Conservation (phyloP, 2,888 invertebrate species). For the Agrotis puta region DNA sequence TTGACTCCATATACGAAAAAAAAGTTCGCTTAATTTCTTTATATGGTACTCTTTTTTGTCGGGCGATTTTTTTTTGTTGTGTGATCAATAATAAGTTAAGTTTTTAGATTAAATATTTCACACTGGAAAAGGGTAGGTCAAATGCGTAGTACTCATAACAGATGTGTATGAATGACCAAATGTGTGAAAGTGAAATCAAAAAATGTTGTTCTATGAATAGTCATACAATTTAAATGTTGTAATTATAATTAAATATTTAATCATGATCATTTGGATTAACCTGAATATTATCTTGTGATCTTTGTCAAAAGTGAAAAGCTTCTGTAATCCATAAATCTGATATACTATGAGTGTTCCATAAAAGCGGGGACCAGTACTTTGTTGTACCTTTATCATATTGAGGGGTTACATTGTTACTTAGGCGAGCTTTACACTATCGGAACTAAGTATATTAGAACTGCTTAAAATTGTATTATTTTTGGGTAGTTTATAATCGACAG, state of each 20-base stretch:
- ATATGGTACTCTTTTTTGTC: neutral
- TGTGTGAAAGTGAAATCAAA: no score
- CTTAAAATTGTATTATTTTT: no score
- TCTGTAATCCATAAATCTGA: neutral
- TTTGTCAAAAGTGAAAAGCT: neutral
- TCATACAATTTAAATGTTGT: no score
- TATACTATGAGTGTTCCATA: neutral
- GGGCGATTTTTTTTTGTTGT: no score
- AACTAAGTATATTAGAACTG: neutral
- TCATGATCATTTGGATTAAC: neutral
- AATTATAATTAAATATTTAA: no score
- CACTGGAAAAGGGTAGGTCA: no score
- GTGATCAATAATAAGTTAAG: no score
- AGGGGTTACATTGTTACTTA: constrained; percentile 1
- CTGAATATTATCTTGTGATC: neutral
- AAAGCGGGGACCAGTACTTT: constrained; percentile 8
- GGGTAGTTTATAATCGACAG: no score
- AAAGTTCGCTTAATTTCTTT: constrained; percentile 19
- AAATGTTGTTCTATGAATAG: no score
- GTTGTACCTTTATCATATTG: constrained; percentile 4
- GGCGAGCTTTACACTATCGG: neutral
- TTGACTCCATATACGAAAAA: constrained; percentile 39
- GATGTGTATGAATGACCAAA: no score
- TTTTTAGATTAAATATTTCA: no score
- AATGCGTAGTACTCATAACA: no score